Evolutionary conservation across 1,140 invertebrate species (phyloP), one percentile per base, ranked within the genome.

Genomic region (Cepaea nemoralis): DNA sequence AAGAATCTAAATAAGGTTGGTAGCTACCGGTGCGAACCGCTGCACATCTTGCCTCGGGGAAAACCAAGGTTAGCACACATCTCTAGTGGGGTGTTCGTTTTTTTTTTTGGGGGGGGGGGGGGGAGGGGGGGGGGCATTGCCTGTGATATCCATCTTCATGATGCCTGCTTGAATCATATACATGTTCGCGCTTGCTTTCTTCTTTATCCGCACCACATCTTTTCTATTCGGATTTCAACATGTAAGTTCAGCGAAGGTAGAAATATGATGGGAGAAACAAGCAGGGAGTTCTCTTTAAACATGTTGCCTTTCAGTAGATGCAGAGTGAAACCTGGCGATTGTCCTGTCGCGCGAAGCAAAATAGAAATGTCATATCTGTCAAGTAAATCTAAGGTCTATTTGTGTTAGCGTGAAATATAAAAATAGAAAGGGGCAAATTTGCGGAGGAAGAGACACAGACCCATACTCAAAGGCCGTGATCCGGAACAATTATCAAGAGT

Each of bases 401-500:
- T 31, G 33, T 16, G 59, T 31, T 31, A 31, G 59, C 59, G 59
- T 63, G 59, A 63, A 63, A 63, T 63, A 63, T 63, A 63, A 63
- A 27, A 63, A 63, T 31, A 31, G 5, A 31, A 27, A 48, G 27
- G n/a, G 6, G 59, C 10, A 63, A 63, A 63, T 31, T 16, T 31
- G 19, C 33, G 22, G 8, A 31, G 59, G 33, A 31, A 31, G 59
- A 31, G 33, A 63, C 6, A 31, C 27, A 63, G 33, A 63, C n/a
- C 33, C 59, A 10, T 8, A 5, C 59, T 63, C 27, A 27, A 10
- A 63, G 16, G n/a, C 27, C 5, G n/a, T 16, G 59, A 63, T 63
- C n/a, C 59, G 59, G 59, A 63, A 63, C 59, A 63, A 63, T 63
- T 19, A 63, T 63, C 59, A 63, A 63, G 59, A 63, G 59, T 63